Base-by-base conservation (phyloP, 2,888 invertebrate species). In the Ophion ellenae region DNA sequence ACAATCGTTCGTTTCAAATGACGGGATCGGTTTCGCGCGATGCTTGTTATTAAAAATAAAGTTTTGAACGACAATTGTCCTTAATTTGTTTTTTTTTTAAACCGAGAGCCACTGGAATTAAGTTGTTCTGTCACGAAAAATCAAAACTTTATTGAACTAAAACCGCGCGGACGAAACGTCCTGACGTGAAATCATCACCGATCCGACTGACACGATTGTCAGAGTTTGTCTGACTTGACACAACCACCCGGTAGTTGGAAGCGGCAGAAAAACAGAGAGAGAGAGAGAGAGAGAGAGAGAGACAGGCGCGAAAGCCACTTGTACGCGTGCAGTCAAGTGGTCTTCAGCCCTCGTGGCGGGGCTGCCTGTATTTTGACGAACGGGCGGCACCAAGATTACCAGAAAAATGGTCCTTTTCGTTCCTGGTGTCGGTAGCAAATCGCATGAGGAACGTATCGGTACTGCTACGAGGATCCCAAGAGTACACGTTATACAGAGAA, bases 261-360 rank as follows among this genome's bases (percentile, higher is more conserved):
- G 69, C 32, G 59, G 45, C 63, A 75, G 80, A 69, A 71, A 80
- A 69, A 71, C 2, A 53, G 14, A 53, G 53, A 14, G 75, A 53
- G 79, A 53, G 64, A 59, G 74, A 79, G 73, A 84, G 73, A 70
- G 78, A 80, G 63, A 57, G 71, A 59, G 74, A 66, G 70, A 71
- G 76, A 67, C 77, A 78, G 78, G 74, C 76, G 71, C 61, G 84
- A 85, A 82, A 77, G 69, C 85, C 77, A 81, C 81, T 81, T 78
- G 73, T 63, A 53, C 28, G 45, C 32, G 32, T 61, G 10, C 61
- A 24, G 61, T 61, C 66, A 66, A 76, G 66, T 66, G 75, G 47
- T 71, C 76, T 81, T 77, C 36, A 73, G 67, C 77, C 66, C 57
- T 69, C 67, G 73, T 69, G 53, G 81, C 67, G 40, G 20, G 32